Evolutionary conservation across 1,140 invertebrate genomes (phyloP).

Genomic region (Aphaenogaster ashmeadi): DNA sequence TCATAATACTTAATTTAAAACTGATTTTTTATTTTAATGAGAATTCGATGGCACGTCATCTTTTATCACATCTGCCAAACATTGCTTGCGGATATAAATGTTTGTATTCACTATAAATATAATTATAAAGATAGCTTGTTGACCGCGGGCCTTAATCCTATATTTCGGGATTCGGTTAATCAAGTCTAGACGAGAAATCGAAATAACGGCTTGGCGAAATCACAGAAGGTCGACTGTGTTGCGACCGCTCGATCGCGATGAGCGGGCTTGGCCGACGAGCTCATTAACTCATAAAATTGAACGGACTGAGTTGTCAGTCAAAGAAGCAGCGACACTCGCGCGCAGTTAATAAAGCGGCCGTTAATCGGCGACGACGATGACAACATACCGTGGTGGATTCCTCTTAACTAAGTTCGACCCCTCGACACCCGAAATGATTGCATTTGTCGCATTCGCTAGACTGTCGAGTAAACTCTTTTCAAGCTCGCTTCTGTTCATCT

Average conservation of each 20-base stretch:
- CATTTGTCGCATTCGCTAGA: slow-evolving; percentile 39
- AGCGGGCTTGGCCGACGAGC: slow-evolving; percentile 20
- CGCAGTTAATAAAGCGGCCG: slow-evolving; percentile 49
- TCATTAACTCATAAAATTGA: slow-evolving; percentile 59
- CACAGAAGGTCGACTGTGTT: slow-evolving; percentile 53
- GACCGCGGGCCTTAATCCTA: not conserved
- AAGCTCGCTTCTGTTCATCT: not conserved
- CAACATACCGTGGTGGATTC: slow-evolving; percentile 43
- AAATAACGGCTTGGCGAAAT: slow-evolving; percentile 45
- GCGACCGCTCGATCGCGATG: slow-evolving; percentile 14
- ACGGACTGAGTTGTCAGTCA: slow-evolving; percentile 55
- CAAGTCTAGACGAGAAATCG: slow-evolving; percentile 29
- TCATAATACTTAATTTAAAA: not conserved
- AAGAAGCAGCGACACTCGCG: slow-evolving; percentile 49
- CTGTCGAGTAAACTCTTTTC: not conserved
- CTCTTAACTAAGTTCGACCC: slow-evolving; percentile 63
- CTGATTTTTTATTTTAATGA: not conserved
- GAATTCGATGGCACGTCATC: not conserved
- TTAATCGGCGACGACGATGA: slow-evolving; percentile 53
- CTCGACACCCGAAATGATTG: slow-evolving; percentile 55
- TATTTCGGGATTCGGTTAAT: slow-evolving; percentile 46
- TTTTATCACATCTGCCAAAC: not conserved
- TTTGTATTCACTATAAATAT: not conserved
- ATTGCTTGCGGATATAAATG: not conserved
- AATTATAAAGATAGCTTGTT: not conserved